Base-by-base conservation (phyloP, 2,797 vertebrate species). In the Rhabdophis nuchalis region DNA sequence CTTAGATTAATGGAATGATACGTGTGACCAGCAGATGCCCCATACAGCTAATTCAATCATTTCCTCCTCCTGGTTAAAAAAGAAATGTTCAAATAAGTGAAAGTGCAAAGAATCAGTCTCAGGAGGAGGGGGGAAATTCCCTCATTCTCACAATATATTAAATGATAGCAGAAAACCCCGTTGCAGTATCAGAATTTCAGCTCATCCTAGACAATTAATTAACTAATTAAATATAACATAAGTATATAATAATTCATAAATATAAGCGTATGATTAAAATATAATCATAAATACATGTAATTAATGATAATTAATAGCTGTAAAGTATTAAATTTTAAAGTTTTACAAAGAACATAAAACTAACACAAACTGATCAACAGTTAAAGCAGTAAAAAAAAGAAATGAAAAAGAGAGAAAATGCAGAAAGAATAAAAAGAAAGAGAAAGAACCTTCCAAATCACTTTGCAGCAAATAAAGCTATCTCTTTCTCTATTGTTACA, bases 41-140 rank as follows among this genome's bases (percentile, higher is more conserved):
- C 96, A 96, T 96, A 94, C 91, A 87, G 85, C 94, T 95, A 96
- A 96, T 94, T 95, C 91, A 92, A 93, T 96, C 12, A 52, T 93
- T 95, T 92, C 90, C 92, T 96, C 95, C 91, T 88, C 85, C 72
- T 72, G 61, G 92, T 41, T 77, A 77, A 46, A 82, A 89, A 32
- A 68, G 25, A 96, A 92, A 96, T 93, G 46, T 87, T 93, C 68
- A 93, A 95, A 89, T 23, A 64, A 92, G 41, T 25, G 91, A 95
- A 96, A 93, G 16, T 52, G 86, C 68, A 54, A 92, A 94, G 93
- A 94, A 93, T 82, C 91, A 91, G 12, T n/a, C 92, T 95, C 93
- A 88, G 85, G 92, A 0, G 85, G 86, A 91, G 0, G 85, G 89
- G 68, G 46, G 46, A 56, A 52, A 87, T 91, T 68, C 89, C 91